Evolutionary conservation across 1,140 invertebrate genomes (phyloP).

Genomic region (Anthonomus grandis): DNA sequence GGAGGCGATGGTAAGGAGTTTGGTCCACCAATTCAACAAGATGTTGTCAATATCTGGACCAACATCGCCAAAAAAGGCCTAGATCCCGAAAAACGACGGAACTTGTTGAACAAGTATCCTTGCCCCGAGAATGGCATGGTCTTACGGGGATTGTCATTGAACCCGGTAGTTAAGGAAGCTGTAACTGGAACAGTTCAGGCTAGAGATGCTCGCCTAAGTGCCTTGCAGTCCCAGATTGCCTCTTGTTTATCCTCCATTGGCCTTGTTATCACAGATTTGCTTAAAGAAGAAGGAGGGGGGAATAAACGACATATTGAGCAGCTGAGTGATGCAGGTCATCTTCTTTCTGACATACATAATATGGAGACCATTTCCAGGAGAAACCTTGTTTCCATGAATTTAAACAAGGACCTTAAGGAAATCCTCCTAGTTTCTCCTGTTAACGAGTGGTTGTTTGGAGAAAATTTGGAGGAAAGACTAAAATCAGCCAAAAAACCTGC

Average conservation of each 20-base stretch:
- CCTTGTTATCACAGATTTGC: background rate
- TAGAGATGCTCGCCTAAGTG: constrained; percentile 3
- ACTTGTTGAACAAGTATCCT: constrained; percentile 6
- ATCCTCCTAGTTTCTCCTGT: background rate
- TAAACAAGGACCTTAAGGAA: constrained; percentile 12
- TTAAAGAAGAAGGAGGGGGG: constrained; percentile 1
- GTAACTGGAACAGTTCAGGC: background rate
- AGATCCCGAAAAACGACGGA: background rate
- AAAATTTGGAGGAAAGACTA: constrained; percentile 10
- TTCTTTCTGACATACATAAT: constrained; percentile 13
- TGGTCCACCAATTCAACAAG: constrained; percentile 9
- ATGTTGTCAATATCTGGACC: constrained; percentile 8
- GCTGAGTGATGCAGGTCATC: constrained; percentile 9
- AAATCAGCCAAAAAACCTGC: constrained; percentile 12
- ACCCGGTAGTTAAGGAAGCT: background rate
- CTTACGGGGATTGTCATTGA: background rate
- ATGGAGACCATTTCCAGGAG: constrained; percentile 1
- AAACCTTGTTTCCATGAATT: constrained; percentile 12
- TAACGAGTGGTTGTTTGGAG: constrained; percentile 17
- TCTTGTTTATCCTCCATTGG: constrained; percentile 6
- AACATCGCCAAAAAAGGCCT: constrained; percentile 7
- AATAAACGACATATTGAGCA: background rate
- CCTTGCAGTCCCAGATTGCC: constrained; percentile 3
- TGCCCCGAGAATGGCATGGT: background rate
- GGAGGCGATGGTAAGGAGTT: background rate